Conservation (phyloP, 1,140 invertebrate species). For the Drosophila oshimai region DNA sequence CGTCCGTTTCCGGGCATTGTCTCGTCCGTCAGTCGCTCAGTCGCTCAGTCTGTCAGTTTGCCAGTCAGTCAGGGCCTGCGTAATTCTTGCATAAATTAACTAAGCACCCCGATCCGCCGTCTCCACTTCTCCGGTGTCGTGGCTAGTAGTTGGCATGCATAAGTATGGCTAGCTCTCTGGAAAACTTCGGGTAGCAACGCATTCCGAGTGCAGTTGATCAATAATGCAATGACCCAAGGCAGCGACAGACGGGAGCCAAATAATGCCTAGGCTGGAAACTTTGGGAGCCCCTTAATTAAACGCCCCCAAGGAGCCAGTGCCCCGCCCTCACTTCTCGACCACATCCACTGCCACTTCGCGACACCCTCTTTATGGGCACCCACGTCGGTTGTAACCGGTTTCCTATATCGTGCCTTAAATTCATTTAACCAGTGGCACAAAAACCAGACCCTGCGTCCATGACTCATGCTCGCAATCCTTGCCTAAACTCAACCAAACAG, state of each 20-base stretch:
- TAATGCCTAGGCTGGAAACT: slow-evolving; percentile 49
- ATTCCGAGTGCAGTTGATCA: slow-evolving; percentile 65
- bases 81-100: slow-evolving; percentile 68
- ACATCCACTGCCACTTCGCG: not conserved
- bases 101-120: not conserved
- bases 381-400: slow-evolving; percentile 42
- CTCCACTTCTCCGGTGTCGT: not conserved
- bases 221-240: slow-evolving; percentile 68
- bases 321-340: not conserved
- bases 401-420: slow-evolving; percentile 59
- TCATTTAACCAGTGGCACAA: slow-evolving; percentile 49
- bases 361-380: not conserved
- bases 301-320: slow-evolving; percentile 36
- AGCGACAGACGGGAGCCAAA: slow-evolving; percentile 49
- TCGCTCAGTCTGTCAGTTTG: not conserved
- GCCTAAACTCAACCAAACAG: slow-evolving; percentile 20
- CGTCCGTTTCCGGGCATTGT: slow-evolving; percentile 66
- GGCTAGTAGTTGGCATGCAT: slow-evolving; percentile 41
- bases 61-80: slow-evolving; percentile 32
- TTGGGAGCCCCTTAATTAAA: slow-evolving; percentile 49
- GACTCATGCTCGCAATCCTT: slow-evolving; percentile 44
- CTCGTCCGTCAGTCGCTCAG: not conserved
- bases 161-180: slow-evolving; percentile 19
- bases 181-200: slow-evolving; percentile 21
- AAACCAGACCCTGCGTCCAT: slow-evolving; percentile 23